Conservation (phyloP, 2,113 vertebrate genomes). For the Callipepla californica region DNA sequence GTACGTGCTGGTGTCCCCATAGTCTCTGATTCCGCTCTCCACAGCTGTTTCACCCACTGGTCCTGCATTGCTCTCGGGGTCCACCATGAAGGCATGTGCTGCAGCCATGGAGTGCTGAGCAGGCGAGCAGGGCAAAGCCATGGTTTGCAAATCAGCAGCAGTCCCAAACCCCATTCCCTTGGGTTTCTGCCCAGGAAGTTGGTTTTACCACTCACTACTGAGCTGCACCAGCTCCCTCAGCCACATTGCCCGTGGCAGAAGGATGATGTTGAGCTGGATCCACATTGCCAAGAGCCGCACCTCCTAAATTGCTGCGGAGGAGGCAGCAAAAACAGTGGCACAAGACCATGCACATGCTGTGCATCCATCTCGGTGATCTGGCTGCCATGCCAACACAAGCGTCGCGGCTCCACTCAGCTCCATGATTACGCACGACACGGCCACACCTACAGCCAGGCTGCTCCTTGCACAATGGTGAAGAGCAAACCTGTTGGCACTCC, state of each 20-base stretch:
- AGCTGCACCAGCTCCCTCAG: neutral
- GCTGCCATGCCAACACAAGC: conserved; percentile 28
- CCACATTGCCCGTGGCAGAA: accelerated
- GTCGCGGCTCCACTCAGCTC: neutral
- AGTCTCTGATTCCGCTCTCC: neutral
- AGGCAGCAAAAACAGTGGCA: conserved; percentile 49
- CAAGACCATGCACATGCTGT: conserved; percentile 53
- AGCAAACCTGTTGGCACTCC: conserved; percentile 50
- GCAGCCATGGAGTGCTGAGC: accelerated
- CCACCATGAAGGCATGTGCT: accelerated
- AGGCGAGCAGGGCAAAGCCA: accelerated
- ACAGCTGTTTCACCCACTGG: accelerated
- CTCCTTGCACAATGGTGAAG: conserved; percentile 29
- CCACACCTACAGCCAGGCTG: conserved; percentile 15
- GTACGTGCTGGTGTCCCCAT: too few species aligned
- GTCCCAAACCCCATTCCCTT: neutral
- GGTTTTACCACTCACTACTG: neutral
- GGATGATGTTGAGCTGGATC: neutral
- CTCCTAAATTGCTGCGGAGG: conserved; percentile 62
- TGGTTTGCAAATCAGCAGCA: conserved; percentile 21
- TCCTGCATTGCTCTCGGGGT: neutral
- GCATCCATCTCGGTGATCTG: neutral
- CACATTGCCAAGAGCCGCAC: neutral
- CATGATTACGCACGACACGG: neutral
- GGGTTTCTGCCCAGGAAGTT: conserved; percentile 16